Evolutionary conservation across 2,888 invertebrate genomes (phyloP), one percentile per base, ranked within the genome.

Genomic region (Tiliacea aurago): DNA sequence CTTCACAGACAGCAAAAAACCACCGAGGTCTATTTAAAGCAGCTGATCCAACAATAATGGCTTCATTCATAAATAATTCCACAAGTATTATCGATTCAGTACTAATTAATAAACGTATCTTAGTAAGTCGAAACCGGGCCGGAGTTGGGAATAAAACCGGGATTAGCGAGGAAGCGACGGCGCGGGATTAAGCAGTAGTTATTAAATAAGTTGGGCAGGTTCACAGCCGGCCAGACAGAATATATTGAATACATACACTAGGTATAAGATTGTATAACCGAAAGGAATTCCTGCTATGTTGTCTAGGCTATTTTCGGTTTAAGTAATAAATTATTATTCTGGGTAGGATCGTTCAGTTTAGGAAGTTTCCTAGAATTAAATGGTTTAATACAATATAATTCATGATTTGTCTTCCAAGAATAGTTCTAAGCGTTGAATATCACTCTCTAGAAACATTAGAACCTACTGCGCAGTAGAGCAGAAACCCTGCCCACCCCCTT

Each of bases 171-270:
- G 75, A 80, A 81, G 74, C 76, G 79, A 73, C 74, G 81, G 84
- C 70, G 80, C 58, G 73, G 78, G 85, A 88, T 88, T 88, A 89
- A 86, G 84, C 80, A 84, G 84, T 86, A 82, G 89, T 88, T 89
- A 90, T 90, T 90, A 90, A 90, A 90, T 90, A 90, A 90, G 88
- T 90, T 90, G 84, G 64, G 70, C 78, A 72, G 78, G 78, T 76
- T 58, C 67, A 47, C 70, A 65, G 77, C 73, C 77, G 59, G 55
- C 58, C 59, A 62, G 49, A 33, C 78, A 59, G 64, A 65, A 73
- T 72, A 5, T 37, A 13, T 49, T 47, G 33, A 10, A 28, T 20
- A 53, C 20, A 6, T 56, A 61, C 18, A 23, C 62, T 45, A n/a
- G 18, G 13, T 55, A 53, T 37, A 49, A 28, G 20, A 41, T 56